Base-by-base conservation (phyloP, 2,113 vertebrate genomes). In the Cephalopholis sonnerati region DNA sequence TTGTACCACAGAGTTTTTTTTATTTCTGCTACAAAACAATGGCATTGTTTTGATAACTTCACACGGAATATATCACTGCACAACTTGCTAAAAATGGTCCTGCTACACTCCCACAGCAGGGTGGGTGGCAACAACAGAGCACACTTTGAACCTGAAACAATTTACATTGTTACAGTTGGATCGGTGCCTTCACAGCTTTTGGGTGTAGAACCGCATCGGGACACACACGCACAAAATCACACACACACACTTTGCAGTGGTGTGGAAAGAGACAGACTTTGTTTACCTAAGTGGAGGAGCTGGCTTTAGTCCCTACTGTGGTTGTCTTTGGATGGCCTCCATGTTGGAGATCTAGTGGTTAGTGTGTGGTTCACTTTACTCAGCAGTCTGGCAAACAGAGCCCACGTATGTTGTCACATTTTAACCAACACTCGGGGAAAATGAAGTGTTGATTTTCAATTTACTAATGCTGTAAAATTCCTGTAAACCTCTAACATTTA, bases 151-250 rank as follows among this genome's bases (percentile, higher is more conserved):
- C 85, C 83, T 90, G 71, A 85, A 90, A 91, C 89, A 87, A 89
- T 92, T 90, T 83, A 88, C 92, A 92, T 93, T 92, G 90, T 91
- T 93, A 84, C 85, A 88, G 77, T 87, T 93, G 91, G 88, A 91
- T 57, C n/a, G 0, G 69, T 86, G 88, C 87, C 91, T 79, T 87
- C 2, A 10, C 62, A 36, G 87, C 54, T 53, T 78, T 88, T 66
- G 72, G 62, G 74, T 68, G 80, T 41, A 80, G 78, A 85, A 68
- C 51, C 17, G 53, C 58, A 46, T 79, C 71, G 25, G 62, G 70
- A 73, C 70, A 65, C 62, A 63, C 58, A 84, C 54, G 65, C 73
- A 77, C 15, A 22, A 78, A 81, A 78, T 79, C 74, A 8, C 74
- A 75, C 51, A 46, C 87, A 79, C 54, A 73, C 65, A 76, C 39